Evolutionary conservation across 1,140 invertebrate genomes (phyloP).

Genomic region (Chrysoperla carnea): DNA sequence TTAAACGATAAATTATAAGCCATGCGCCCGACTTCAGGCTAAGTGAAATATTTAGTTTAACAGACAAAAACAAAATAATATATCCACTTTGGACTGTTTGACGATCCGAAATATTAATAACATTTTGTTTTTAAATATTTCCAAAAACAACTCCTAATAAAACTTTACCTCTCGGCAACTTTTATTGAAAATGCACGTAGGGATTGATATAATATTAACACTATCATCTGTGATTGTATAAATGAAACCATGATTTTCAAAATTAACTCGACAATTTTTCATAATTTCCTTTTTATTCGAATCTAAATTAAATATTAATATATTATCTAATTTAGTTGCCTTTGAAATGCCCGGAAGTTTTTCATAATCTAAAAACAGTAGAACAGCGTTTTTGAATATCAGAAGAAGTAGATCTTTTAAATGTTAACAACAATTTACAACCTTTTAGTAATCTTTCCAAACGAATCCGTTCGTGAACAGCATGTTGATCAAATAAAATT

Average conservation of each 20-base stretch:
- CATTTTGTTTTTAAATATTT: conserved; percentile 4
- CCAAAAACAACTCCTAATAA: no score
- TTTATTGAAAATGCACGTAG: conserved; percentile 14
- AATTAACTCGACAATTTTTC: conserved; percentile 1
- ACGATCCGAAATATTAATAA: conserved; percentile 2
- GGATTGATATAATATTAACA: conserved; percentile 9
- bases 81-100: no score
- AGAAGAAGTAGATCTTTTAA: background rate
- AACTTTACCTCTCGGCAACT: conserved; percentile 8
- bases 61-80: no score
- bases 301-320: no score
- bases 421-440: background rate
- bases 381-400: background rate
- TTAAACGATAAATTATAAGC: no score
- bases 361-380: background rate
- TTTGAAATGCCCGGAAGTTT: background rate
- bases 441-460: conserved; percentile 30
- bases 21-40: no score
- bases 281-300: background rate
- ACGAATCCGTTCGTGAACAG: conserved; percentile 51
- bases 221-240: conserved; percentile 9
- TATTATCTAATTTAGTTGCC: no score
- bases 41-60: no score
- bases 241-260: conserved; percentile 8
- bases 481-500: conserved; percentile 57